Base-by-base conservation (phyloP, 1,140 invertebrate species). In the Listronotus bonariensis region DNA sequence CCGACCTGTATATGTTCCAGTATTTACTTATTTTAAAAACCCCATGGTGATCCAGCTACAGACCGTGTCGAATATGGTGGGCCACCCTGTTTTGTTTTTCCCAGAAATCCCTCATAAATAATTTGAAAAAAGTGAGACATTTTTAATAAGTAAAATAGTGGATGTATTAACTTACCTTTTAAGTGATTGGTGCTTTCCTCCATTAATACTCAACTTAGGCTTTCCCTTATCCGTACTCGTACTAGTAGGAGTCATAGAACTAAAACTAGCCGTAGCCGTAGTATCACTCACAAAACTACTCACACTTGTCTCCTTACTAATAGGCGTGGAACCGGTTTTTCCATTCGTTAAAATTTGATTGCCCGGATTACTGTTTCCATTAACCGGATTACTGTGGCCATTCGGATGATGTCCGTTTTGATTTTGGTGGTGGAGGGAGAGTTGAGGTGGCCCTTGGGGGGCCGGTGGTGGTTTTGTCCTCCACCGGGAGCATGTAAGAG, bases 401-500 rank as follows among this genome's bases (percentile, higher is more conserved):
- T n/a, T 53, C 32, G 58, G 46, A 46, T 54, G 52, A 20, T 64
- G 41, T 1, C 56, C 55, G 40, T 65, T 58, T 2, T 48, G 42
- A 20, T 26, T 41, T 31, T 58, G 55, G 53, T 58, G 56, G 9
- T 52, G 57, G 18, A 75, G 53, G 17, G 67, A 34, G 66, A 85
- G 73, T 36, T 82, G 81, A 61, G 83, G 72, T 58, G 82, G 80
- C 11, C 76, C 77, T 68, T 83, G 83, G 9, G 83, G 83, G 45
- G 76, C 83, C 61, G 82, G 82, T 11, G 84, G 84, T 15, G 84
- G 84, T 74, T n/a, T 86, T 86, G 69, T 87, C 84, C 64, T 86
- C 85, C 56, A 86, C 81, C 17, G 86, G 85, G 68, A 87, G 80
- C 83, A 87, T 86, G 73, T 87, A 87, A 36, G 86, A 87, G 76